phyloP scores from a whole-genome alignment of 2,888 invertebrate genomes.

The Phania funesta region DNA sequence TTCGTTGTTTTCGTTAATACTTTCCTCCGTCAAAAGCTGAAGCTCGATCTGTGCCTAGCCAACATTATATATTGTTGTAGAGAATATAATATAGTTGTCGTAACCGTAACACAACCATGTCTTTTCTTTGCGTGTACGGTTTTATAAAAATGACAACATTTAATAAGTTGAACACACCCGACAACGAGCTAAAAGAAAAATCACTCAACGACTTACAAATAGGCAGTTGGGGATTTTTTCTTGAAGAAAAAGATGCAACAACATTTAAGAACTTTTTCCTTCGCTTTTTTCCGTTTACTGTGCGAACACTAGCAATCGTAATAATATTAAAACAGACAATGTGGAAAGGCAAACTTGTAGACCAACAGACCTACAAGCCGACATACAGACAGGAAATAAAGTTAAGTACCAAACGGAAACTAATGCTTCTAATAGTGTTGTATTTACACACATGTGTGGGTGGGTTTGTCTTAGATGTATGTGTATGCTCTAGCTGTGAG shows the following conservation, averaged over 20 bases:
- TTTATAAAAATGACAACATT: conserved; percentile 58
- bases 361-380: not conserved
- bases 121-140: no score
- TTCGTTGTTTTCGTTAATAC: no score
- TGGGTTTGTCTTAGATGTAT: not conserved
- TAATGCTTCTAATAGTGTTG: conserved; percentile 62
- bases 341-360: conserved; percentile 9
- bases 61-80: no score
- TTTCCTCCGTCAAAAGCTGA: no score
- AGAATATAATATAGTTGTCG: no score
- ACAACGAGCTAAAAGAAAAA: conserved; percentile 23
- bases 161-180: conserved; percentile 55
- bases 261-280: conserved; percentile 19
- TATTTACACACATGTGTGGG: not conserved
- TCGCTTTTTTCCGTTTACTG: not conserved
- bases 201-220: conserved; percentile 55
- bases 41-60: no score
- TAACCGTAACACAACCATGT: no score
- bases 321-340: conserved; percentile 46
- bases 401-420: conserved; percentile 65
- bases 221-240: conserved; percentile 41
- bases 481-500: not conserved
- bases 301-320: not conserved
- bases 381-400: conserved; percentile 61
- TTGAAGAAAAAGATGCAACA: conserved; percentile 11